phyloP scores from a whole-genome alignment of 1,140 invertebrate species.

The Euura saliciscinereae region DNA sequence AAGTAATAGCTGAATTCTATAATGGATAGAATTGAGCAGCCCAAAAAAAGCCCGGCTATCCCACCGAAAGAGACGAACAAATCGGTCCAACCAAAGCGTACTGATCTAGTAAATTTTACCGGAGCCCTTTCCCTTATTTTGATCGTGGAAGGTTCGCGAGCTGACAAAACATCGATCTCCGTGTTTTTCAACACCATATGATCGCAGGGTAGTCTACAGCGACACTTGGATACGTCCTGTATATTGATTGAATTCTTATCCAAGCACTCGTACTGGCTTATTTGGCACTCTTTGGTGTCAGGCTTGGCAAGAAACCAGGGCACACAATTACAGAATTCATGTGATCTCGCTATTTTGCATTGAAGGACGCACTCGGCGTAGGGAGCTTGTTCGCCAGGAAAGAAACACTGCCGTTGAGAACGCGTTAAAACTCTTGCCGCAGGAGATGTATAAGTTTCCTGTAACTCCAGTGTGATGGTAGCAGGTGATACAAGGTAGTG shows the following conservation, averaged over 20 bases:
- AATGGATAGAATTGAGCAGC: constrained; percentile 74
- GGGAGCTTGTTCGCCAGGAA: constrained; percentile 21
- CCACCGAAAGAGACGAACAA: constrained; percentile 69
- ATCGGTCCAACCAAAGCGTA: constrained; percentile 80
- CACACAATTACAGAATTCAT: constrained; percentile 41
- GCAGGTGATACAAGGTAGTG: background rate
- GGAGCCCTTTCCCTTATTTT: constrained; percentile 65
- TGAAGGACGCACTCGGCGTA: constrained; percentile 40
- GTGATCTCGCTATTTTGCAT: constrained; percentile 39
- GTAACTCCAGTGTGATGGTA: background rate
- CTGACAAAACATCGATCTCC: background rate
- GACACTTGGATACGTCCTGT: constrained; percentile 9
- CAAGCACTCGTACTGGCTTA: constrained; percentile 23
- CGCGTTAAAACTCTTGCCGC: constrained; percentile 12
- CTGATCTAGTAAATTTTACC: constrained; percentile 74
- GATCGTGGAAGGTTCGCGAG: background rate
- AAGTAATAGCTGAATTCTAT: constrained; percentile 78
- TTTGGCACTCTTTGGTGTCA: constrained; percentile 12
- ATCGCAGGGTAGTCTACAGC: constrained; percentile 29
- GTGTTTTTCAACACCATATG: constrained; percentile 23
- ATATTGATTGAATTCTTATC: background rate
- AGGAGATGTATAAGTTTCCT: background rate
- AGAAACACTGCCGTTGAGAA: constrained; percentile 19
- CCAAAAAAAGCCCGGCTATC: constrained; percentile 77
- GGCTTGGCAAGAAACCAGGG: constrained; percentile 35